phyloP scores from a whole-genome alignment of 2,113 vertebrate genomes.

The Perccottus glenii region DNA sequence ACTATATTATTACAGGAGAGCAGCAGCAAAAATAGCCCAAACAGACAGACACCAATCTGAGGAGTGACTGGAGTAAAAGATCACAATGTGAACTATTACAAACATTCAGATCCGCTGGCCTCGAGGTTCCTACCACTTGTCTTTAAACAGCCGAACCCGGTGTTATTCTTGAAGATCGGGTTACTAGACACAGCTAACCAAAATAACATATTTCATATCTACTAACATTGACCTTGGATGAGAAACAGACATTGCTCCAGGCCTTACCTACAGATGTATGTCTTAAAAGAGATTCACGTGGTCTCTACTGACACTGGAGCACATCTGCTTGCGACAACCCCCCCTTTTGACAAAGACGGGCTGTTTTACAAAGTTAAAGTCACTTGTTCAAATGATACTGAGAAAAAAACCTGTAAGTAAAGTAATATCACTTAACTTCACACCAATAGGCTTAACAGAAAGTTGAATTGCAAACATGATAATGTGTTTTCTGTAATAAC shows the following conservation, averaged over 20 bases:
- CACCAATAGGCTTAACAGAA: too few relatives aligned
- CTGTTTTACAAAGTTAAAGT: background rate
- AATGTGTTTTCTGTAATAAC: too few relatives aligned
- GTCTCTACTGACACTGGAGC: constrained; percentile 20
- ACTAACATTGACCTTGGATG: constrained; percentile 74
- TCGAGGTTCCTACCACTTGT: constrained; percentile 55
- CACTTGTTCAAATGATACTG: constrained; percentile 17
- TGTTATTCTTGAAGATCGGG: constrained; percentile 75
- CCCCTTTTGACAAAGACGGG: constrained; percentile 2
- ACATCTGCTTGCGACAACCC: constrained; percentile 29
- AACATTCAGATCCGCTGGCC: constrained; percentile 61
- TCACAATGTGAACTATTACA: constrained; percentile 74
- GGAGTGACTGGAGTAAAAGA: constrained; percentile 61
- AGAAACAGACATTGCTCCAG: constrained; percentile 57
- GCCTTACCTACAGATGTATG: constrained; percentile 50
- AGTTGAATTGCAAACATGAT: too few relatives aligned
- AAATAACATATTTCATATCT: constrained; percentile 79
- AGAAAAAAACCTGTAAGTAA: background rate
- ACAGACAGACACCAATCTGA: constrained; percentile 51
- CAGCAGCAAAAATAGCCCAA: constrained; percentile 68
- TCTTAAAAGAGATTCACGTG: constrained; percentile 52
- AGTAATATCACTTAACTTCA: constrained; percentile 6
- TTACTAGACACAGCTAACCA: constrained; percentile 74
- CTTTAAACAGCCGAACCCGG: constrained; percentile 45
- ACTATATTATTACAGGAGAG: constrained; percentile 71